A percentile compares a stretch with the other conserved stretches of the same genome.
phyloP scores from a whole-genome alignment of 2,113 vertebrate species.

The Phylloscopus whistleri region DNA sequence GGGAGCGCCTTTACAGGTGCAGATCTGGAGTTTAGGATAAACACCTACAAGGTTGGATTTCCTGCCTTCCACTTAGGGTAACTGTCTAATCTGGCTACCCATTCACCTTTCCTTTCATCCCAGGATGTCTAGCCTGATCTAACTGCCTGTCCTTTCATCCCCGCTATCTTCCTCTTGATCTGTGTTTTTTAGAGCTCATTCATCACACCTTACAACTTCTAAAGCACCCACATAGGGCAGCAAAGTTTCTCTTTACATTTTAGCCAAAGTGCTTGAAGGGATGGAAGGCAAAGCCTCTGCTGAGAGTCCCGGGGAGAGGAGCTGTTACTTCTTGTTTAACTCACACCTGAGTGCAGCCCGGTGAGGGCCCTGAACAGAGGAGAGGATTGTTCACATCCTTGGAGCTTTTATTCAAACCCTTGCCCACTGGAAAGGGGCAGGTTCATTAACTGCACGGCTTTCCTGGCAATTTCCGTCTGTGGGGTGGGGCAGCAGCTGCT shows the following conservation, averaged over 20 bases:
- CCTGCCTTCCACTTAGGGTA: constrained; percentile 39
- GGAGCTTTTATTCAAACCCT: neutral
- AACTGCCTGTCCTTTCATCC: constrained; percentile 63
- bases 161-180: constrained; percentile 50
- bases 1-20: constrained; percentile 34
- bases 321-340: constrained; percentile 41
- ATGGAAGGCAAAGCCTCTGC: constrained; percentile 16
- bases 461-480: rapidly evolving
- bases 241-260: constrained; percentile 52
- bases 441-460: neutral
- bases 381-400: neutral
- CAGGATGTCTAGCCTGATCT: constrained; percentile 63
- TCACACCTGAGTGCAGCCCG: neutral
- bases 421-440: neutral
- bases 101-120: constrained; percentile 63
- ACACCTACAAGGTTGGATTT: constrained; percentile 62
- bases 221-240: constrained; percentile 45
- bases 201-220: constrained; percentile 56
- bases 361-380: neutral
- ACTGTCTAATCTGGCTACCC: constrained; percentile 45
- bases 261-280: constrained; percentile 47
- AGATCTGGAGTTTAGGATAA: constrained; percentile 40
- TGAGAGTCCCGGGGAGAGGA: neutral
- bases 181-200: constrained; percentile 58
- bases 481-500: neutral